phyloP scores from a whole-genome alignment of 2,888 invertebrate species.

The Apocheima hispidaria region DNA sequence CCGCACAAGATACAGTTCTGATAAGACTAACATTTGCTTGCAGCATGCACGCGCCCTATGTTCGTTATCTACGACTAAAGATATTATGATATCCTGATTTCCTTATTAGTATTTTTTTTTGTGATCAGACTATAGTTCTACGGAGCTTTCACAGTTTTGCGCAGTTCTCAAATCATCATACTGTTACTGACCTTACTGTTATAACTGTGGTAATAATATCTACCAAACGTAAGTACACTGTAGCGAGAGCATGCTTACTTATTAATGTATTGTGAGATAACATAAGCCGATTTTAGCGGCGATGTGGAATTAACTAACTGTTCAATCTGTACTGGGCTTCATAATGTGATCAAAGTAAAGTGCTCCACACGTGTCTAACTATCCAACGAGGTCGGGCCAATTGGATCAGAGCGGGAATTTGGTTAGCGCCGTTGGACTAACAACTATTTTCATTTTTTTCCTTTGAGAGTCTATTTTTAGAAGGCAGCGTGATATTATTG shows the following conservation, averaged over 20 bases:
- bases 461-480: background rate
- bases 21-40: too few species aligned
- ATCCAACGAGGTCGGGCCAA: constrained; percentile 11
- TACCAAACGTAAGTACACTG: constrained; percentile 15
- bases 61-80: too few species aligned
- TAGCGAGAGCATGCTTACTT: constrained; percentile 12
- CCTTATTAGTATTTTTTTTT: too few species aligned
- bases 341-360: constrained; percentile 32
- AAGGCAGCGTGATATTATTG: background rate
- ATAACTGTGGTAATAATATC: background rate
- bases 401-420: constrained; percentile 26
- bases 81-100: too few species aligned
- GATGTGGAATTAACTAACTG: constrained; percentile 60
- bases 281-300: constrained; percentile 54
- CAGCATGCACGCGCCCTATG: too few species aligned
- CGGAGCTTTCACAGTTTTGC: background rate
- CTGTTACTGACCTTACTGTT: background rate
- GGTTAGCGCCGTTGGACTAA: constrained; percentile 20
- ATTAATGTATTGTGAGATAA: constrained; percentile 42
- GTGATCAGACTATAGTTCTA: too few species aligned
- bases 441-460: constrained; percentile 4
- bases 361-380: constrained; percentile 15
- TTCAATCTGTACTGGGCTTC: constrained; percentile 43
- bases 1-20: too few species aligned
- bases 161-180: background rate